Evolutionary conservation across 2,888 invertebrate species (phyloP), one percentile per base, ranked within the genome.

Genomic region (Pollenia griseotomentosa): DNA sequence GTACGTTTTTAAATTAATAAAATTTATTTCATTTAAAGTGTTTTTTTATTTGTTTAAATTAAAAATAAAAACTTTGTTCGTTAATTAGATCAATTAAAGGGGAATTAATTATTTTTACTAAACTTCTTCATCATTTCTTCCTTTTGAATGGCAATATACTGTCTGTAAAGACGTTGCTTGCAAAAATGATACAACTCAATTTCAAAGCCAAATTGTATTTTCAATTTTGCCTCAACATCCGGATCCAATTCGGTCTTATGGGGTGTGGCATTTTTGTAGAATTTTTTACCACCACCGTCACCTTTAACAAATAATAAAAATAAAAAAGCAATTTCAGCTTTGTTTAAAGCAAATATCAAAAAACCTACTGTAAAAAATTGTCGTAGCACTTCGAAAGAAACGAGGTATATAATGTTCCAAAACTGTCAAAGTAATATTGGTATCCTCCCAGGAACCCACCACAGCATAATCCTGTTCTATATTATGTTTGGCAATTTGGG

Each of bases 401-500:
- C 95, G 94, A 0, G 98, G 97, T 89, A 97, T 95, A 92, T 97
- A 97, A 88, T 96, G 94, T 93, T 98, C 97, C 61, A 98, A 94
- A 4, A 98, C 97, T 5, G 96, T 94, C 46, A 98, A 94, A 0
- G 97, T 97, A 7, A 96, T 95, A 93, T 98, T 97, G 91, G 97
- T 95, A 89, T 98, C 97, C 93, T 98, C 97, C 63, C 98, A 95
- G 10, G 97, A 96, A 0, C 98, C 98, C 2, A 98, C 97, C 0
- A 98, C 97, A 0, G 97, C 96, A 91, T 97, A 98, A 90, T 97
- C 96, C 89, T 96, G 95, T 91, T 97, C 97, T 6, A 98, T 97
- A 55, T 97, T 97, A 63, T 95, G 94, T 94, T 97, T 98, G 0
- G 98, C 97, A 88, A 96, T 95, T 93, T 97, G 96, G 88, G 97